Evolutionary conservation across 2,888 invertebrate genomes (phyloP).

Genomic region (Eilema caniola): DNA sequence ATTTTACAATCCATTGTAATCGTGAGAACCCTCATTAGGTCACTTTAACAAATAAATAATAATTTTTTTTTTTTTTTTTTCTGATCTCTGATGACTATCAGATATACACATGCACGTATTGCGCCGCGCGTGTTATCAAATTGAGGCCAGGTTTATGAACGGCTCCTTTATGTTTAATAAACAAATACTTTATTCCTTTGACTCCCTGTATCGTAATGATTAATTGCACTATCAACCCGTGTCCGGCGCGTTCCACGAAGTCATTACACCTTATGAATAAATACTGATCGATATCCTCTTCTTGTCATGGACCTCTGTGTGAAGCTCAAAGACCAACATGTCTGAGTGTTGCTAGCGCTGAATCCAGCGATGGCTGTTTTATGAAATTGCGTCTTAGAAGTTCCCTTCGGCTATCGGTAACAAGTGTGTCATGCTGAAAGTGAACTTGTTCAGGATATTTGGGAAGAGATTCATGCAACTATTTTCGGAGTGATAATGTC

Average conservation of each 20-base stretch:
- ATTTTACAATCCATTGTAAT: neutral
- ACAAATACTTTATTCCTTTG: conserved; percentile 37
- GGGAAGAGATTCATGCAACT: no score
- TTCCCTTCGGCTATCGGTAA: no score
- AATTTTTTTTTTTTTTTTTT: neutral
- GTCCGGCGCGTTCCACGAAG: conserved; percentile 29
- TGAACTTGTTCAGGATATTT: no score
- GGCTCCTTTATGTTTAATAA: conserved; percentile 36
- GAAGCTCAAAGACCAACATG: neutral
- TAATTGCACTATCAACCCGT: conserved; percentile 43
- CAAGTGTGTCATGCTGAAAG: neutral
- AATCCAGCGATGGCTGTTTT: no score
- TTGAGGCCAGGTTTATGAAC: conserved; percentile 37
- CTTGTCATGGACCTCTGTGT: neutral
- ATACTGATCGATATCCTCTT: neutral
- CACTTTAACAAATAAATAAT: neutral
- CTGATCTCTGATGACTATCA: conserved; percentile 9
- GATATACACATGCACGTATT: conserved; percentile 2
- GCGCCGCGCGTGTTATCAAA: conserved; percentile 30
- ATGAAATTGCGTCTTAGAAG: neutral
- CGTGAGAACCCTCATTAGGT: neutral
- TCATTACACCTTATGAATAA: conserved; percentile 12
- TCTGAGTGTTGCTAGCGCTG: neutral
- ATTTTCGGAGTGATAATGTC: no score
- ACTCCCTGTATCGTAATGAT: conserved; percentile 35